phyloP scores from a whole-genome alignment of 2,797 vertebrate species.

The Lophotriccus pileatus region DNA sequence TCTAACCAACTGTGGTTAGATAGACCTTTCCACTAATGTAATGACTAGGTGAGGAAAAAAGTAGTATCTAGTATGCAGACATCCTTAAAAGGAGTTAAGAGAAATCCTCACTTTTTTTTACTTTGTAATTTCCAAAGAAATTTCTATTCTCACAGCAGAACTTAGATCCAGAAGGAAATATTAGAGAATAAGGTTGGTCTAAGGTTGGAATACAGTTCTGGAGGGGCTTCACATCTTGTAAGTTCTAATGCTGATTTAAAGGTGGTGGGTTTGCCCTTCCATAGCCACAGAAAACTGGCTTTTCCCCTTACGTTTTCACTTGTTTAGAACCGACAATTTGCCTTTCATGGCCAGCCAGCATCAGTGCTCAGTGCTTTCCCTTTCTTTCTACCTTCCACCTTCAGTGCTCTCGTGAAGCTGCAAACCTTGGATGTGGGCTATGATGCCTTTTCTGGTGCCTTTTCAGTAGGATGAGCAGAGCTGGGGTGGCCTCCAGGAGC shows the following conservation, averaged over 20 bases:
- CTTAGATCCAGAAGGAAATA: background rate
- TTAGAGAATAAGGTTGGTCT: background rate
- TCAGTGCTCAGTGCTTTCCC: background rate
- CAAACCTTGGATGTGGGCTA: background rate
- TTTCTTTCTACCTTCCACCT: background rate
- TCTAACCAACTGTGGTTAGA: no score
- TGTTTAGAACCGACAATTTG: background rate
- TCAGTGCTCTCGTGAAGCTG: background rate
- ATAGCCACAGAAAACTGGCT: background rate
- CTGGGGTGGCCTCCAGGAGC: background rate
- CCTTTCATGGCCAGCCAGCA: background rate
- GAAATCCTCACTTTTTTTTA: background rate
- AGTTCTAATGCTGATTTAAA: background rate
- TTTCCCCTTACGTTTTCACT: fast-evolving
- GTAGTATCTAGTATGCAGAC: background rate
- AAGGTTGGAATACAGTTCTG: background rate
- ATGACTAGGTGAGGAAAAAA: background rate
- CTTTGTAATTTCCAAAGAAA: background rate
- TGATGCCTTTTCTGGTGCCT: background rate
- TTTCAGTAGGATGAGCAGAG: background rate
- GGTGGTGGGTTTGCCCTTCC: background rate
- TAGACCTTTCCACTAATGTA: background rate
- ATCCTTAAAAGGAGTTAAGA: background rate
- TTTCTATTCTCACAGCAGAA: background rate
- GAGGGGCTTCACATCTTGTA: background rate